Evolutionary conservation across 2,888 invertebrate species (phyloP), one percentile per base, ranked within the genome.

Genomic region (Scrobipalpa costella): DNA sequence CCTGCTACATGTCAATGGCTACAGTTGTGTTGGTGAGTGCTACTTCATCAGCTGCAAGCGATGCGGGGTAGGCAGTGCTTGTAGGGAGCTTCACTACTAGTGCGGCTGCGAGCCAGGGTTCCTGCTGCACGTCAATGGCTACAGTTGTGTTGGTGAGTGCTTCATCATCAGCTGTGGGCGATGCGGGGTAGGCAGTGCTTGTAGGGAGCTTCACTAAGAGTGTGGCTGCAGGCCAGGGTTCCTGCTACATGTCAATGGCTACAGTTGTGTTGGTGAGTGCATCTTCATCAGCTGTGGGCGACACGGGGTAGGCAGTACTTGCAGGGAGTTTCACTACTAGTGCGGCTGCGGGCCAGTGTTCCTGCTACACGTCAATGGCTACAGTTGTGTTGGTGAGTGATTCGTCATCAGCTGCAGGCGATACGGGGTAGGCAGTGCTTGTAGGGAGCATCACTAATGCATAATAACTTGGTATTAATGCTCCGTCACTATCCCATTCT

Each of bases 201-300:
- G 98, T 84, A 95, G 96, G 76, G 97, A 98, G 85, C 94, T 98
- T 49, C 97, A 97, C 88, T 97, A 96, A 88, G 98, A 98, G 88
- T 98, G 97, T 85, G 97, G 97, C 84, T 98, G 98, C 87, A 94
- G 94, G 72, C 94, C 95, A 67, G 97, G 97, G 63, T 97, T 93
- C 88, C 93, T 95, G 74, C 94, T 98, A 69, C 95, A 96, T 78
- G 95, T 95, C 80, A 96, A 98, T 86, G 97, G 98, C 70, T 98
- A 98, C 92, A 97, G 96, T 84, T 98, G 98, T 88, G 94, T 95
- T 85, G 96, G 97, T 97, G 87, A 92, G 93, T 69, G 8, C 8
- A 7, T 9, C 15, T 2, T 38, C 1, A 38, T 38, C n/a, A n/a
- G n/a, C n/a, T n/a, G n/a, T n/a, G n/a, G 98, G 77, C 94, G 94